Evolutionary conservation across 2,113 vertebrate species (phyloP).

Genomic region (Gracilinanus agilis): DNA sequence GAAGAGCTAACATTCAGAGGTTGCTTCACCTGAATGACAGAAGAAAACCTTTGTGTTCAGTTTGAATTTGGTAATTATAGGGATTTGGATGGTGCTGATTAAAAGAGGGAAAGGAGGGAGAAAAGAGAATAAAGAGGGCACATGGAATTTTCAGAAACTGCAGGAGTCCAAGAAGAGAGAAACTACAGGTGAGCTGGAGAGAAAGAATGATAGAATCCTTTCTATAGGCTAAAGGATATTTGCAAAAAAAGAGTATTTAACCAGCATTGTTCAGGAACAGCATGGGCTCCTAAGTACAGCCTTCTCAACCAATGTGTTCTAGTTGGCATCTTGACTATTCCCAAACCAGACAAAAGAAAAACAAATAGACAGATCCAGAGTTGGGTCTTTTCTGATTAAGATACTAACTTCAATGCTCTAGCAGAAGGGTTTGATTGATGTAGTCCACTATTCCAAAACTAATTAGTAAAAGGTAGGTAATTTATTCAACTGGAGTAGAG

Average conservation of each 20-base stretch:
- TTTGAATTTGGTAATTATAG: slow-evolving; percentile 75
- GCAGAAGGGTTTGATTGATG: slow-evolving; percentile 54
- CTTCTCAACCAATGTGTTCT: neutral
- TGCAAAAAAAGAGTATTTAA: slow-evolving; percentile 54
- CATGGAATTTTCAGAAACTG: slow-evolving; percentile 68
- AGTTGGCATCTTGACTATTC: slow-evolving; percentile 54
- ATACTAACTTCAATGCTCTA: slow-evolving; percentile 42
- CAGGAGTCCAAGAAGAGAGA: slow-evolving; percentile 53
- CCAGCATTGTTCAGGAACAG: slow-evolving; percentile 64
- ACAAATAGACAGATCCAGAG: neutral
- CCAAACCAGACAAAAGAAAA: slow-evolving; percentile 41
- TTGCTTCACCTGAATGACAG: slow-evolving; percentile 81
- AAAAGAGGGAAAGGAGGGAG: slow-evolving; percentile 44
- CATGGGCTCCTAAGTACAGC: neutral
- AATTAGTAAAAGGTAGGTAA: slow-evolving; percentile 63
- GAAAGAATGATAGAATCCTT: slow-evolving; percentile 50
- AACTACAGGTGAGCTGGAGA: slow-evolving; percentile 77
- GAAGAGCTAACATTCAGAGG: slow-evolving; percentile 47
- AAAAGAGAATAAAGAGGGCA: slow-evolving; percentile 65
- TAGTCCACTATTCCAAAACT: slow-evolving; percentile 42
- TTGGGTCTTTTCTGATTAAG: slow-evolving; percentile 62
- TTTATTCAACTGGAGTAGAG: slow-evolving; percentile 31
- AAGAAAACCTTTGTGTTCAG: slow-evolving; percentile 79
- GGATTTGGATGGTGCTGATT: slow-evolving; percentile 72
- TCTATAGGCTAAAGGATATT: slow-evolving; percentile 2